Evolutionary conservation across 2,113 vertebrate genomes (phyloP).

Genomic region (Gobio gobio): DNA sequence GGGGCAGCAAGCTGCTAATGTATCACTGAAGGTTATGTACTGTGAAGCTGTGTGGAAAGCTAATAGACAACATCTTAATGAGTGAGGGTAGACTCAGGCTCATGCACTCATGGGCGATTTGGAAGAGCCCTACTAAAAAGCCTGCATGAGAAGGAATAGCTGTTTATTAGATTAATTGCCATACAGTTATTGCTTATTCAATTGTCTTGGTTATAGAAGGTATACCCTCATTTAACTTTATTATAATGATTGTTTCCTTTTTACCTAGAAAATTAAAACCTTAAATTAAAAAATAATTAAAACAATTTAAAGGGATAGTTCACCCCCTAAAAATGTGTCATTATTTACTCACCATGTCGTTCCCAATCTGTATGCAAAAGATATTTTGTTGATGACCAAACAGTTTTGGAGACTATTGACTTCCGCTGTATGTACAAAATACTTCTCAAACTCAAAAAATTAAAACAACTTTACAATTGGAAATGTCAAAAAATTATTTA

Average conservation of each 20-base stretch:
- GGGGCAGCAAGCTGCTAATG: conserved; percentile 40
- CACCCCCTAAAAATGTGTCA: too few species aligned
- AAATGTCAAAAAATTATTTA: too few species aligned
- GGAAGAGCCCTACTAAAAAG: not conserved
- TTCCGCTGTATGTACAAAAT: too few species aligned
- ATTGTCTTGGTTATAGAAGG: not conserved
- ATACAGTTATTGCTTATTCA: not conserved
- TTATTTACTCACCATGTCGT: too few species aligned
- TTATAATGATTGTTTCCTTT: not conserved
- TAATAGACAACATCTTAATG: conserved; percentile 22
- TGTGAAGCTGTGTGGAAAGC: conserved; percentile 20
- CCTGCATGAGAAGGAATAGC: not conserved
- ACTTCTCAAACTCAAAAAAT: too few species aligned
- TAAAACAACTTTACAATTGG: too few species aligned
- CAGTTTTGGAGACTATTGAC: too few species aligned
- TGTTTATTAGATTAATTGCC: not conserved
- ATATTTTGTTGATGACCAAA: too few species aligned
- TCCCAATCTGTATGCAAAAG: too few species aligned
- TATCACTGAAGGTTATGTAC: conserved; percentile 13
- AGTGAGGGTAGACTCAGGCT: conserved; percentile 31
- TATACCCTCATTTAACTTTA: not conserved
- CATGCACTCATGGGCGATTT: too few species aligned
- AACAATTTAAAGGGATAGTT: too few species aligned
- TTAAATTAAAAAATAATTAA: too few species aligned
- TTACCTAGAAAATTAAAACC: not conserved